These are phyloP conservation scores for Vidua chalybeata DNA, from an alignment of 2,113 vertebrate genomes.

Conservation along the genomic window DNA sequence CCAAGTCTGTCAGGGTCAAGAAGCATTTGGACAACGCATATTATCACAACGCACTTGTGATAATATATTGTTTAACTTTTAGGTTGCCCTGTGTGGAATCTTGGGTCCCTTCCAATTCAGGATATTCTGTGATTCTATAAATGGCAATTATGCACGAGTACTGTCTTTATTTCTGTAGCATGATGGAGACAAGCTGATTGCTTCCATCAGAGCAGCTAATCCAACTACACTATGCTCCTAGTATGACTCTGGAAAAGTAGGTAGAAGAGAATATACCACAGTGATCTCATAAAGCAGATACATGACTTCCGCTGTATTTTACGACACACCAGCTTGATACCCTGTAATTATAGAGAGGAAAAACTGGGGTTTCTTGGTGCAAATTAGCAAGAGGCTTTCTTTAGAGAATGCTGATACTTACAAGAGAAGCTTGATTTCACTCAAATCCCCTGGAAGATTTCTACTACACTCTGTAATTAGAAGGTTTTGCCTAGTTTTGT, in stretches of 20 bases:
- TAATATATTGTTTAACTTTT: background rate
- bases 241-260: background rate
- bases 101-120: background rate
- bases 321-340: background rate
- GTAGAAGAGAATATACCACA: background rate
- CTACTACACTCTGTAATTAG: background rate
- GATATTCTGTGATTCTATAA: background rate
- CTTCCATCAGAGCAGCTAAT: background rate
- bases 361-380: background rate
- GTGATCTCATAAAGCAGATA: background rate
- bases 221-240: background rate
- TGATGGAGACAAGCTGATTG: background rate
- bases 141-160: accelerated
- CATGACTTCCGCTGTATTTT: background rate
- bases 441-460: background rate
- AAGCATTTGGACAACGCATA: background rate
- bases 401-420: background rate
- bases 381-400: background rate
- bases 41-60: background rate
- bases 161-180: background rate
- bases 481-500: background rate
- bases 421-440: background rate
- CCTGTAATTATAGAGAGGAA: background rate
- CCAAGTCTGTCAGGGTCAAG: background rate
- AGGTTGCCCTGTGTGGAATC: background rate